Conservation (phyloP, 2,888 invertebrate genomes). For the Leptinotarsa tumamoca region DNA sequence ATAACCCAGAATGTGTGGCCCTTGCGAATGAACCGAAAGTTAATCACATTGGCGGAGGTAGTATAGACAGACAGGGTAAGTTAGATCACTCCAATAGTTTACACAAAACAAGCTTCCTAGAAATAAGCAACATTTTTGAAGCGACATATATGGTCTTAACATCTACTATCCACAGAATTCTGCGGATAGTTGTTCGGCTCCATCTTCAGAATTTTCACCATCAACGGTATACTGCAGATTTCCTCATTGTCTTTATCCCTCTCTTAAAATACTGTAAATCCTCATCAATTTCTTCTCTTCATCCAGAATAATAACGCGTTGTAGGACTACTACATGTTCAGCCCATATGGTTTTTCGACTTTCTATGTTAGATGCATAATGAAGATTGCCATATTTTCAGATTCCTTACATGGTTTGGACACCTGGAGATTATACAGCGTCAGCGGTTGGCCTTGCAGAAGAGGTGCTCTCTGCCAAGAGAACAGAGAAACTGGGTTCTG, state of each 20-base stretch:
- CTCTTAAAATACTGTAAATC: too few relatives aligned
- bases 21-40: slow-evolving; percentile 50
- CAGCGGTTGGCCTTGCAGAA: slow-evolving; percentile 82
- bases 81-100: not conserved
- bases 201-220: too few relatives aligned
- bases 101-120: too few relatives aligned
- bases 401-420: slow-evolving; percentile 55
- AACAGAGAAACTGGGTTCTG: slow-evolving; percentile 84
- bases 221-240: too few relatives aligned
- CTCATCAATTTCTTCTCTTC: too few relatives aligned
- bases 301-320: too few relatives aligned
- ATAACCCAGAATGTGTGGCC: slow-evolving; percentile 76
- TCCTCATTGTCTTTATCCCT: too few relatives aligned
- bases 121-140: too few relatives aligned
- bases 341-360: not conserved
- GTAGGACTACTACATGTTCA: too few relatives aligned
- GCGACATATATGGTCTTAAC: too few relatives aligned
- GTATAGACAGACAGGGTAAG: slow-evolving; percentile 43
- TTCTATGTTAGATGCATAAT: not conserved
- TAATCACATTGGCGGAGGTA: slow-evolving; percentile 37
- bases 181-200: too few relatives aligned
- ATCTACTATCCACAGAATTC: too few relatives aligned
- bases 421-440: slow-evolving; percentile 83
- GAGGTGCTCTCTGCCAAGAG: slow-evolving; percentile 76
- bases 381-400: slow-evolving; percentile 36